Percentiles rank a stretch among this genome's conserved stretches.
Conservation (phyloP, 2,888 invertebrate genomes). For the Plebejus anna region DNA sequence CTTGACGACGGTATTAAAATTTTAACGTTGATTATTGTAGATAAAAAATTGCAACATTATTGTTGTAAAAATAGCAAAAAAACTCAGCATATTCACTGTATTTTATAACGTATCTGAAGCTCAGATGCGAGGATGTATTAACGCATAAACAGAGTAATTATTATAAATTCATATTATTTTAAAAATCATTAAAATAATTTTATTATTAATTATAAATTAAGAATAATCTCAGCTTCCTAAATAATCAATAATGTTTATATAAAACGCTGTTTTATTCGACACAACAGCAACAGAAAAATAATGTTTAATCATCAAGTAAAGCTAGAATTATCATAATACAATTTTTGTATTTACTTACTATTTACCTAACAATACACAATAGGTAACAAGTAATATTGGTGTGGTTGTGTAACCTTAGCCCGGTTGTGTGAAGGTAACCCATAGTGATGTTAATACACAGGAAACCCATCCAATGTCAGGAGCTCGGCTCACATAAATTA, state of each 20-base stretch:
- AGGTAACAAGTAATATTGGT: slow-evolving; percentile 36
- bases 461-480: slow-evolving; percentile 70
- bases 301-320: background rate
- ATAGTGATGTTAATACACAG: slow-evolving; percentile 74
- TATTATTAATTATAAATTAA: too few species aligned
- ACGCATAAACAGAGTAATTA: too few species aligned
- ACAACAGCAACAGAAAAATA: background rate
- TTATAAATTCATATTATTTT: too few species aligned
- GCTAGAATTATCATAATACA: slow-evolving; percentile 5
- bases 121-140: too few species aligned
- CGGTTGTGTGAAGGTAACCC: slow-evolving; percentile 69
- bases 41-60: slow-evolving; percentile 1
- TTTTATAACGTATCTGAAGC: background rate
- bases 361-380: slow-evolving; percentile 31
- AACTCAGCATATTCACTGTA: background rate
- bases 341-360: slow-evolving; percentile 16
- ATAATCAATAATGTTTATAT: too few species aligned
- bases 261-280: background rate
- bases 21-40: background rate
- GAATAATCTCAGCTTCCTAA: too few species aligned
- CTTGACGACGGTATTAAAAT: background rate
- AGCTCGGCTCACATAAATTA: slow-evolving; percentile 46
- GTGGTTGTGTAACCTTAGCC: slow-evolving; percentile 63
- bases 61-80: background rate
- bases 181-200: too few species aligned